A percentile compares a stretch with the other conserved stretches of the same genome.
phyloP scores from a whole-genome alignment of 2,113 vertebrate genomes.

The Harpagus bidentatus region DNA sequence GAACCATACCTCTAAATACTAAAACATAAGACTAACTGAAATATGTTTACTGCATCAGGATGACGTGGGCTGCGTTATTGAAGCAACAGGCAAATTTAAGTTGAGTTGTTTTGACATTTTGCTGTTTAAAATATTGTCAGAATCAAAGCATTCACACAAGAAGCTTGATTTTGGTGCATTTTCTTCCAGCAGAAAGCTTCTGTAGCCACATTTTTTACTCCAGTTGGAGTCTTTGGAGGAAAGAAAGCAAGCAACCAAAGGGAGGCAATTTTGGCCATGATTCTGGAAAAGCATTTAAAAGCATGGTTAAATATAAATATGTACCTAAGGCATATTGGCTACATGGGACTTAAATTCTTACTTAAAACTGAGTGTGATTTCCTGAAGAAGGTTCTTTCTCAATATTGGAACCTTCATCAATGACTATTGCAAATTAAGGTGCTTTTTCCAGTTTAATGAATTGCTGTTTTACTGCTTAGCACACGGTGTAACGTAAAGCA shows the following conservation, averaged over 20 bases:
- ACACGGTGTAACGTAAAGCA: rapidly evolving
- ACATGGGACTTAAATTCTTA: background rate
- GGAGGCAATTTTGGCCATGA: background rate
- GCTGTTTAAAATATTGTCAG: background rate
- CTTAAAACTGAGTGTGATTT: background rate
- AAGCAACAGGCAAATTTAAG: background rate
- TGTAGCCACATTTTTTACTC: background rate
- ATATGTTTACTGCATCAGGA: background rate
- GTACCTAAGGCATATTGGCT: background rate
- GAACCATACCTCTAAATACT: background rate
- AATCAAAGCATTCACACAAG: background rate
- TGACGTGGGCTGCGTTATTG: rapidly evolving
- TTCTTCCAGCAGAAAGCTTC: background rate
- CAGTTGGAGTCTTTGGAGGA: background rate
- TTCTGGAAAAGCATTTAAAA: constrained; percentile 24
- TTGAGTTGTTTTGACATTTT: background rate
- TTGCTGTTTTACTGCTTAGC: background rate
- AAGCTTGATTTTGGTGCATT: background rate
- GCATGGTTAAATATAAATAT: background rate
- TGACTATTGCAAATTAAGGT: background rate
- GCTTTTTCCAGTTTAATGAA: background rate
- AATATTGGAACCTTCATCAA: background rate
- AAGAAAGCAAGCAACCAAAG: background rate
- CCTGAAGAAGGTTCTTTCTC: background rate
- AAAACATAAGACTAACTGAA: background rate